These are phyloP conservation scores for Bubo bubo DNA, from an alignment of 2,113 vertebrate species.

Conservation along the genomic window DNA sequence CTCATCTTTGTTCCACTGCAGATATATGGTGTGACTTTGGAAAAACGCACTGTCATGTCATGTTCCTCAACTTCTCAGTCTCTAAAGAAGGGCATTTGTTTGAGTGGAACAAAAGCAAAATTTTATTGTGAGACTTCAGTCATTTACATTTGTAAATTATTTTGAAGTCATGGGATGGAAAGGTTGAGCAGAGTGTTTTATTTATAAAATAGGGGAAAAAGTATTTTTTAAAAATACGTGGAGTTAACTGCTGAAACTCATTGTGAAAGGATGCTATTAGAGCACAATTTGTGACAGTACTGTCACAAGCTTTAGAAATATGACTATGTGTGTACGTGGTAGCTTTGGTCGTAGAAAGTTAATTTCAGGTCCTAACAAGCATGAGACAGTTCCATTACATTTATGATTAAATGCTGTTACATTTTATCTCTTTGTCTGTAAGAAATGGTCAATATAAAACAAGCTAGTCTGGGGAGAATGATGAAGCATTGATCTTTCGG, in stretches of 20 bases:
- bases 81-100: not conserved
- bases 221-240: not conserved
- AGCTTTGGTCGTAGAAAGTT: not conserved
- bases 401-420: not conserved
- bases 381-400: not conserved
- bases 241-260: not conserved
- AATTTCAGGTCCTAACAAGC: constrained; percentile 21
- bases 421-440: constrained; percentile 23
- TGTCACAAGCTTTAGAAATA: not conserved
- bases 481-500: not conserved
- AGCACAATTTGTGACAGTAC: not conserved
- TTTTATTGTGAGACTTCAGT: not conserved
- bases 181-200: not conserved
- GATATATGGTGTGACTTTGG: not conserved
- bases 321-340: fast-evolving
- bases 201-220: not conserved
- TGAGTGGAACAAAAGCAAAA: not conserved
- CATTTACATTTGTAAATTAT: not conserved
- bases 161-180: not conserved
- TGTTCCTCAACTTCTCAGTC: not conserved
- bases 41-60: fast-evolving
- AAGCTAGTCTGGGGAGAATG: not conserved
- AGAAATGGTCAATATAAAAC: constrained; percentile 24
- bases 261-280: not conserved
- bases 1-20: not conserved